Evolutionary conservation across 2,797 vertebrate genomes (phyloP).

Genomic region (Poeciliopsis gracilis): DNA sequence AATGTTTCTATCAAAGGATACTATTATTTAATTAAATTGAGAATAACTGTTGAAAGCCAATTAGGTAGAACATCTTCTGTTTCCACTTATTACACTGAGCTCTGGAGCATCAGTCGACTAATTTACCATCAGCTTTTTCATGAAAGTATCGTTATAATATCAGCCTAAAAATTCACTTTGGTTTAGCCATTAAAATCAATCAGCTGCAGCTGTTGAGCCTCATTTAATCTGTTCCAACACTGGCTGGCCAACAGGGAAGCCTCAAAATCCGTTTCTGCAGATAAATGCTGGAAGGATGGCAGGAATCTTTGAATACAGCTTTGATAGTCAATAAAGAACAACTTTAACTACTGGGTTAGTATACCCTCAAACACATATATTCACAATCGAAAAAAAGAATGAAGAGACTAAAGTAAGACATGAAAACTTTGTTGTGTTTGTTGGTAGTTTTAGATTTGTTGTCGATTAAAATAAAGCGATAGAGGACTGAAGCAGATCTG

Average conservation of each 20-base stretch:
- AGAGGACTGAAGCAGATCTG: background rate
- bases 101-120: constrained; percentile 1
- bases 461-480: background rate
- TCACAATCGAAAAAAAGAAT: background rate
- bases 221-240: background rate
- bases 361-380: background rate
- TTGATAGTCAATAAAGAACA: background rate
- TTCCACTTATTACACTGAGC: background rate
- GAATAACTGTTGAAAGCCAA: constrained; percentile 1
- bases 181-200: background rate
- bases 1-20: background rate
- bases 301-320: background rate
- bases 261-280: background rate
- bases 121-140: constrained; percentile 1
- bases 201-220: background rate
- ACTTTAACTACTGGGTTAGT: background rate
- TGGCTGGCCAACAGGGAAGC: background rate
- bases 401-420: background rate
- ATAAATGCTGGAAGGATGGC: background rate
- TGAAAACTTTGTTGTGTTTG: constrained; percentile 7
- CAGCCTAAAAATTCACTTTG: constrained; percentile 2
- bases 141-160: constrained; percentile 5
- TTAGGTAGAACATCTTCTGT: background rate
- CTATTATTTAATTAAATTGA: background rate
- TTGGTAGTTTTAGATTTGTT: constrained; percentile 19